Evolutionary conservation across 2,113 vertebrate genomes (phyloP).

Genomic region (Channa argus): DNA sequence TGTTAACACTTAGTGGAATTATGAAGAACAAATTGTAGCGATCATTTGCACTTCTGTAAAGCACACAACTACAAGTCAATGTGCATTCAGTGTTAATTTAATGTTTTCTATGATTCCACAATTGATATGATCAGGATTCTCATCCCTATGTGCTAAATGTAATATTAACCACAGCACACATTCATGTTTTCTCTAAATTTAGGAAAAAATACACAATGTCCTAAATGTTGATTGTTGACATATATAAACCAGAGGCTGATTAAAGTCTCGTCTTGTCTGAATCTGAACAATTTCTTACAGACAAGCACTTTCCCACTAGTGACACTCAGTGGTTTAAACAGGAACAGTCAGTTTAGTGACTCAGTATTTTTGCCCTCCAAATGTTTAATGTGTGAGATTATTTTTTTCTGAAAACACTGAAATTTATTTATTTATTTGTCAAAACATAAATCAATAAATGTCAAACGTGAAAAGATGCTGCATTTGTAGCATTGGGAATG

Average conservation of each 20-base stretch:
- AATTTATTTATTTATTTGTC: neutral
- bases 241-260: conserved; percentile 16
- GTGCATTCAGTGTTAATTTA: neutral
- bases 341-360: conserved; percentile 26
- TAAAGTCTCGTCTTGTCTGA: conserved; percentile 9
- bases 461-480: no score
- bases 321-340: conserved; percentile 60
- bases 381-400: conserved; percentile 10
- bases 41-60: neutral
- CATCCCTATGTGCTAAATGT: neutral
- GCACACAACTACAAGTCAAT: neutral
- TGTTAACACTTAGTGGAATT: neutral
- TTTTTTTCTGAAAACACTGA: neutral
- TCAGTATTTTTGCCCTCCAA: neutral
- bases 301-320: conserved; percentile 35
- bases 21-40: no score
- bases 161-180: neutral
- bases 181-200: neutral
- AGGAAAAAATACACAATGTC: neutral
- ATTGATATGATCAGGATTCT: no score
- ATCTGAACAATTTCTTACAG: neutral
- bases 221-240: neutral
- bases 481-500: no score
- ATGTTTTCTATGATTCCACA: neutral
- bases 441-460: no score